These are phyloP conservation scores for Martes martes DNA, from an alignment of 2,113 vertebrate genomes.

Conservation along the genomic window DNA sequence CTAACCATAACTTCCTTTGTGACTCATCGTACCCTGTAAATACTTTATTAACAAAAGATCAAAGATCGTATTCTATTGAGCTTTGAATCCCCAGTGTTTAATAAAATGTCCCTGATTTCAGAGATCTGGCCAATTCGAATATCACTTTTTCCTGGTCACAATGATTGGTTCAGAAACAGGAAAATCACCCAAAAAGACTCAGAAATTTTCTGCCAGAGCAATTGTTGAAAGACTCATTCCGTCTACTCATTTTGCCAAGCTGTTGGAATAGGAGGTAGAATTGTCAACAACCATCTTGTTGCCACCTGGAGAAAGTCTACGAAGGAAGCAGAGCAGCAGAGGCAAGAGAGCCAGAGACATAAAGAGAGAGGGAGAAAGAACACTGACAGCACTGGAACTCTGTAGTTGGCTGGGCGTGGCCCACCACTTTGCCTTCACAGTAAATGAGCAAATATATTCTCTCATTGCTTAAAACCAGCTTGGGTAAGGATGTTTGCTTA, in stretches of 20 bases:
- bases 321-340: not conserved
- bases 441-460: not conserved
- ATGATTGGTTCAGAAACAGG: conserved; percentile 10
- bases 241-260: conserved; percentile 5
- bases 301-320: conserved; percentile 48
- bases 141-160: not conserved
- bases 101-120: not conserved
- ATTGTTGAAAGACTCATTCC: conserved; percentile 43
- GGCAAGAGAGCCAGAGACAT: not conserved
- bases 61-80: not conserved
- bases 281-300: conserved; percentile 42
- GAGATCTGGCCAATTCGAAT: not conserved
- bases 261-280: not conserved
- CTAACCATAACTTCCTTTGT: not conserved
- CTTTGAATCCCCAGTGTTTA: not conserved
- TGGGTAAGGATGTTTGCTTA: not conserved
- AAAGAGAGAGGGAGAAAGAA: not conserved
- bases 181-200: conserved; percentile 32
- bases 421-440: not conserved
- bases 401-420: not conserved
- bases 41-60: not conserved
- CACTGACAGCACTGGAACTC: not conserved
- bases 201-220: not conserved
- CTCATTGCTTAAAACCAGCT: not conserved
- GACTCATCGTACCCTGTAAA: not conserved